A percentile compares a stretch with the other conserved stretches of the same genome.
These are phyloP conservation scores for Coptodon rendalli DNA, from an alignment of 2,113 vertebrate species.

Conservation along the genomic window DNA sequence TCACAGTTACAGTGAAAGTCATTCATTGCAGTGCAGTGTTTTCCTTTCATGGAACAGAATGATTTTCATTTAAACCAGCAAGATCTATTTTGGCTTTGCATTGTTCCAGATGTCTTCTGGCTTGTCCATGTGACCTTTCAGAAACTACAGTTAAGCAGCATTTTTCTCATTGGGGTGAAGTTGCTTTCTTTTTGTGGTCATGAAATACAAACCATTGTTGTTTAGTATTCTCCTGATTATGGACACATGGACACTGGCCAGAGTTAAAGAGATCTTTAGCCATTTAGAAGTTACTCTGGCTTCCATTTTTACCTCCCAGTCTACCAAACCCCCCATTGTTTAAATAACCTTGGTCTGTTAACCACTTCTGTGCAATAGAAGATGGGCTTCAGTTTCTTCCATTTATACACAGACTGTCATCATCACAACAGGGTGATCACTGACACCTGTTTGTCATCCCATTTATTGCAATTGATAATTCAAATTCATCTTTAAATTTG, in stretches of 20 bases:
- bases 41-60: not conserved
- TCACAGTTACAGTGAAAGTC: not conserved
- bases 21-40: not conserved
- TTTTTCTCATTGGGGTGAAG: not conserved
- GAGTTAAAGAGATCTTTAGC: not conserved
- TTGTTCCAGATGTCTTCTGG: not conserved
- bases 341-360: not conserved
- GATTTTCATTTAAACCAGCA: not conserved
- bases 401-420: not conserved
- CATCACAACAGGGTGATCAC: not conserved
- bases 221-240: not conserved
- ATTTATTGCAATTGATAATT: not conserved
- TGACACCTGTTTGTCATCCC: not conserved
- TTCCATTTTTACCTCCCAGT: not conserved
- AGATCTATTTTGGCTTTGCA: not conserved
- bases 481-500: not conserved
- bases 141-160: not conserved
- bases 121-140: not conserved
- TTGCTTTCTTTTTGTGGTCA: accelerated
- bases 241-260: not conserved
- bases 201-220: not conserved
- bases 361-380: not conserved
- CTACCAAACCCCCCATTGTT: not conserved
- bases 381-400: not conserved
- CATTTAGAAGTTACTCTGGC: not conserved